These are phyloP conservation scores for Clarias batrachus DNA, from an alignment of 2,113 vertebrate genomes.

Conservation along the genomic window DNA sequence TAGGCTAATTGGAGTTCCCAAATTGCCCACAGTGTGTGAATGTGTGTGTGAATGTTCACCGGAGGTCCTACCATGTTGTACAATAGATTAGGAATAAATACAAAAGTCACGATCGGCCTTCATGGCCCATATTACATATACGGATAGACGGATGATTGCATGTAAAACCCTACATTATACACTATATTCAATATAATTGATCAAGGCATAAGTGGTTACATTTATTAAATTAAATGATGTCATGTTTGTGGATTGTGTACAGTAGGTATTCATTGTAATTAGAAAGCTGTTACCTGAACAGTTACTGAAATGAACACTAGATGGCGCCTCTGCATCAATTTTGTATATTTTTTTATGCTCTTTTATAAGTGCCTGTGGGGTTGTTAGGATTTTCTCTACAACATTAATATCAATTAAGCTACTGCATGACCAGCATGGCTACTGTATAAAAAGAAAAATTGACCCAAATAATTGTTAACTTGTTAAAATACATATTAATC, in stretches of 20 bases:
- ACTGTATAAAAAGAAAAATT: neutral
- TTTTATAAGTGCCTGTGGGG: neutral
- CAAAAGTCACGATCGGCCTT: no score
- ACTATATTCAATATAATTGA: neutral
- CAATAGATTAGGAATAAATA: no score
- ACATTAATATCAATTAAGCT: neutral
- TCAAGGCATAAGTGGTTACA: neutral
- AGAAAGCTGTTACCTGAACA: neutral
- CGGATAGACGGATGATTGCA: neutral
- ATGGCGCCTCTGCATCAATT: constrained; percentile 20
- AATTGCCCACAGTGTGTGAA: no score
- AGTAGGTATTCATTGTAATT: neutral
- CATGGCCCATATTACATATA: no score
- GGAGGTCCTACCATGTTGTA: no score
- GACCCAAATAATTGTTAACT: neutral
- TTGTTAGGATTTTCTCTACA: neutral
- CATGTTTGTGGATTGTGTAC: no score
- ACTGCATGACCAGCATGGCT: neutral
- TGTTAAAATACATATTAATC: neutral
- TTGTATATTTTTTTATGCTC: neutral
- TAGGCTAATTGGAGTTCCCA: no score
- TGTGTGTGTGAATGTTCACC: no score
- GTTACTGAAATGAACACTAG: constrained; percentile 5
- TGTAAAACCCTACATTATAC: neutral
- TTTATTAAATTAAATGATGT: neutral